These are phyloP conservation scores for Isaurus tuberculatus DNA, from an alignment of 92 coral and sea anemone genomes.

Conservation along the genomic window DNA sequence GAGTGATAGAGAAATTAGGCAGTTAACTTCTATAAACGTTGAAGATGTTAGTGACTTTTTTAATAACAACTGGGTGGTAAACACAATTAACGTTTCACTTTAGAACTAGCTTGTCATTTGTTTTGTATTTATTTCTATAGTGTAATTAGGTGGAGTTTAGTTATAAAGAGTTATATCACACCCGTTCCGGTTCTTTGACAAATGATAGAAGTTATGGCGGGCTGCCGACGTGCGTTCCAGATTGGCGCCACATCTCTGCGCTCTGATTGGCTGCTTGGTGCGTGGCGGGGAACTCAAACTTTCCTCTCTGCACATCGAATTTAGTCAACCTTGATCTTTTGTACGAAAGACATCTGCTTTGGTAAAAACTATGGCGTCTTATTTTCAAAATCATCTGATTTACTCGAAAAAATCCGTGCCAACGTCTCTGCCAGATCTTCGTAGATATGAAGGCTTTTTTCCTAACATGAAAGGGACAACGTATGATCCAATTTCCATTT, in stretches of 20 bases:
- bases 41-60: neutral
- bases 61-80: neutral
- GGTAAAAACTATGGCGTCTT: conserved; percentile 73
- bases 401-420: conserved; percentile 71
- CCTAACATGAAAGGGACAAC: conserved; percentile 77
- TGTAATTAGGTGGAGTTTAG: neutral
- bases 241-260: conserved; percentile 80
- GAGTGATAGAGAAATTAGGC: neutral
- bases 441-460: conserved; percentile 88
- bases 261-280: conserved; percentile 78
- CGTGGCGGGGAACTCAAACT: conserved; percentile 99
- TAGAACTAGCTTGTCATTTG: neutral
- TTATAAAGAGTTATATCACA: conserved; percentile 6
- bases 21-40: neutral
- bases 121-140: conserved; percentile 5
- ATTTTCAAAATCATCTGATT: conserved; percentile 80
- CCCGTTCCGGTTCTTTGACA: conserved; percentile 32
- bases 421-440: conserved; percentile 75
- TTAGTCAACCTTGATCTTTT: conserved; percentile 83
- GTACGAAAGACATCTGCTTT: conserved; percentile 77
- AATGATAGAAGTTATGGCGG: conserved; percentile 54
- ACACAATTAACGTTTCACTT: neutral
- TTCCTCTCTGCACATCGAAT: conserved; percentile 77
- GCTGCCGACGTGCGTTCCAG: conserved; percentile 69
- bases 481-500: conserved; percentile 76